Percentiles rank a stretch among this genome's conserved stretches.
Evolutionary conservation across 1,140 invertebrate species (phyloP).

Genomic region (Myzus persicae): DNA sequence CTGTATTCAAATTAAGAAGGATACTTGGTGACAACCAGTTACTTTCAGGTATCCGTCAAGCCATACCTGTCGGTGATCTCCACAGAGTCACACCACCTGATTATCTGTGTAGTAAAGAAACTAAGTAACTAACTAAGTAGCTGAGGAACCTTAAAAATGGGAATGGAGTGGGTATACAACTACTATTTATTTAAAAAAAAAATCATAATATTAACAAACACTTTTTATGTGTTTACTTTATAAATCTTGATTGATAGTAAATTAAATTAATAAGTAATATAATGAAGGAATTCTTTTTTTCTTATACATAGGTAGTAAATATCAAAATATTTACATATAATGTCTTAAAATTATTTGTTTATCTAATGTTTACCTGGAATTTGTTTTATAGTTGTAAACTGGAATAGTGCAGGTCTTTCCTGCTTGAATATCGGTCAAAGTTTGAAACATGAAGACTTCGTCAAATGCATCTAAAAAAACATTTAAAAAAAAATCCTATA

Average conservation of each 20-base stretch:
- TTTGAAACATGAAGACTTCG: conserved; percentile 81
- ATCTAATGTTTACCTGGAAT: conserved; percentile 77
- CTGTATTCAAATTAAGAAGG: not conserved
- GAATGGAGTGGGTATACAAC: not conserved
- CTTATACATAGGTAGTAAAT: not conserved
- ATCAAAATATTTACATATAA: not conserved
- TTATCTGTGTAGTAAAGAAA: not conserved
- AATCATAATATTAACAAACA: not conserved
- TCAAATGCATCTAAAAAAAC: conserved; percentile 84
- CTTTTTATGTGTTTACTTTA: not conserved
- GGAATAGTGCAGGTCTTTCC: conserved; percentile 88
- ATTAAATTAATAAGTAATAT: not conserved
- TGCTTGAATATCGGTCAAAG: conserved; percentile 80
- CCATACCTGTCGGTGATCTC: not conserved
- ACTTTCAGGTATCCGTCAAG: not conserved
- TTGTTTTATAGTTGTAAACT: conserved; percentile 88
- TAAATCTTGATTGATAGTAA: not conserved
- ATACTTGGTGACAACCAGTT: not conserved
- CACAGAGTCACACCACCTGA: not conserved
- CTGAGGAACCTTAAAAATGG: not conserved
- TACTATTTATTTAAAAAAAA: not conserved
- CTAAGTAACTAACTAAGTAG: too few relatives aligned
- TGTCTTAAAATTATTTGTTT: not conserved
- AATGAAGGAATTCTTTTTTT: not conserved
- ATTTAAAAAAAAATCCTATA: not conserved